These are phyloP conservation scores for Drosophila ironensis DNA, from an alignment of 1,140 invertebrate species.

Conservation along the genomic window DNA sequence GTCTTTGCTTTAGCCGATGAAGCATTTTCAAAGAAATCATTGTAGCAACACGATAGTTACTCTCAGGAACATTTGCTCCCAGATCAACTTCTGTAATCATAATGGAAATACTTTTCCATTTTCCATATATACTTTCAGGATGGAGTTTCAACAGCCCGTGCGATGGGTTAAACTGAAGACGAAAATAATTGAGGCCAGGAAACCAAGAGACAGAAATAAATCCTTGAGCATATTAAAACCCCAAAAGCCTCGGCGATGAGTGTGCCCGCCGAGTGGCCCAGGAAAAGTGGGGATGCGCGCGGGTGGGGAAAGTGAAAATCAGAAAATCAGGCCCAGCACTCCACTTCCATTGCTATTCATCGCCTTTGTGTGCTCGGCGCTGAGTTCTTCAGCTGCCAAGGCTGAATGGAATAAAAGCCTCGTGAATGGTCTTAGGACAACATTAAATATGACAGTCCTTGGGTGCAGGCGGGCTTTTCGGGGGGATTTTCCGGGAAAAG, in stretches of 20 bases:
- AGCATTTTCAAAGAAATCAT: too few relatives aligned
- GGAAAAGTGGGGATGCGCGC: neutral
- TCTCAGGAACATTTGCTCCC: too few relatives aligned
- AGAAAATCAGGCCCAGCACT: constrained; percentile 42
- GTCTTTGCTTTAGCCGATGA: too few relatives aligned
- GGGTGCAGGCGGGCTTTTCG: neutral
- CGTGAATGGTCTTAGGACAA: constrained; percentile 30
- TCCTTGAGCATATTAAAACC: constrained; percentile 53
- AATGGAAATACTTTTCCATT: too few relatives aligned
- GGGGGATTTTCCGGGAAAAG: neutral
- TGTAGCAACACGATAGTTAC: too few relatives aligned
- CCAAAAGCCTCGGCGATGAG: constrained; percentile 44
- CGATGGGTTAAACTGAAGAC: neutral
- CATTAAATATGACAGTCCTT: constrained; percentile 21
- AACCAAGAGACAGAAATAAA: constrained; percentile 15
- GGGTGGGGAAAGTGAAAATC: constrained; percentile 24
- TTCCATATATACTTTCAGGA: too few relatives aligned
- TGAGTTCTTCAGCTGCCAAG: constrained; percentile 3
- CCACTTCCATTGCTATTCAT: constrained; percentile 3
- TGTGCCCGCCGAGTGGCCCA: neutral
- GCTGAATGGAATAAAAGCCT: constrained; percentile 40
- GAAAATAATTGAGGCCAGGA: neutral
- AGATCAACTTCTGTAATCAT: too few relatives aligned
- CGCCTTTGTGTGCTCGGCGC: constrained; percentile 8
- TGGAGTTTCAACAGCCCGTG: too few relatives aligned